phyloP scores from a whole-genome alignment of 2,113 vertebrate genomes.

The Motacilla alba region DNA sequence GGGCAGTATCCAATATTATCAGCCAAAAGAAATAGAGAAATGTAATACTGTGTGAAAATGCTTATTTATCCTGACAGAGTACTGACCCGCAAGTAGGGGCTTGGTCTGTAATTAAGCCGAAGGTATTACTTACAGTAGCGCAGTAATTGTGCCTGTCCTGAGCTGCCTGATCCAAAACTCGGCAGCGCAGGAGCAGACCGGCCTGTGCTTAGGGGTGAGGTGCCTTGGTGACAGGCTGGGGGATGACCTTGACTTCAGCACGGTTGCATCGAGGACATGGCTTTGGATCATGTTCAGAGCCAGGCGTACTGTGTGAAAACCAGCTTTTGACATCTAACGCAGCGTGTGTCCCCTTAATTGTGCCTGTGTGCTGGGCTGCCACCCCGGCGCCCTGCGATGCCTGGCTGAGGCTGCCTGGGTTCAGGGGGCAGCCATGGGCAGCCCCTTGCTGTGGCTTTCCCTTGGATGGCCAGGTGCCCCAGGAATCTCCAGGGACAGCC shows the following conservation, averaged over 20 bases:
- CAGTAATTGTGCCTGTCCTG: not conserved
- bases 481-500: not conserved
- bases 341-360: not conserved
- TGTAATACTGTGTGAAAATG: conserved; percentile 36
- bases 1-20: conserved; percentile 47
- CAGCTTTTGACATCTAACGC: not conserved
- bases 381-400: accelerated
- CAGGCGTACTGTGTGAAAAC: not conserved
- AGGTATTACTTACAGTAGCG: conserved; percentile 16
- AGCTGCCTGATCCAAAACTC: not conserved
- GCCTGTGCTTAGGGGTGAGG: not conserved
- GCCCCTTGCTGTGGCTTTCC: not conserved
- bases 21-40: conserved; percentile 43
- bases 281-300: not conserved
- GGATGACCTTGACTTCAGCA: conserved; percentile 18
- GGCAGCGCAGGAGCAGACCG: not conserved
- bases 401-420: not conserved
- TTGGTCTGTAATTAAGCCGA: not conserved
- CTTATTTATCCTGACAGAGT: conserved; percentile 56
- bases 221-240: not conserved
- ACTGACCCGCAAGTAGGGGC: conserved; percentile 12
- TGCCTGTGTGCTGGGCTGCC: not conserved
- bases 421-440: not conserved
- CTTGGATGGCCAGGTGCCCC: not conserved
- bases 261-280: accelerated